phyloP scores from a whole-genome alignment of 2,113 vertebrate genomes.

The Chrysochloris asiatica region DNA sequence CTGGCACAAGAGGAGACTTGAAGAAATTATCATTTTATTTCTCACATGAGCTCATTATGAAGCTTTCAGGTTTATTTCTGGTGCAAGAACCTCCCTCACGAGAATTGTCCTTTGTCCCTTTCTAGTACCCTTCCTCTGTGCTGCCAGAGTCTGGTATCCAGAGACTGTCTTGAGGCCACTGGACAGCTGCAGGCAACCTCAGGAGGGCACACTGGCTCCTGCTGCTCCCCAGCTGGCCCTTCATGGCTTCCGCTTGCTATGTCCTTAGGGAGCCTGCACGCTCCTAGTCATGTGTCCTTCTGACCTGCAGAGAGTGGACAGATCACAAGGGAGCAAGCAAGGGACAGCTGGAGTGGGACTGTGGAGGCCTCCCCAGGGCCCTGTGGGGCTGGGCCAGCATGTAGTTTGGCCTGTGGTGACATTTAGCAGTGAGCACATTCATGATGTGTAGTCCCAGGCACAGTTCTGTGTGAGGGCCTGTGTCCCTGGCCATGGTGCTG shows the following conservation, averaged over 20 bases:
- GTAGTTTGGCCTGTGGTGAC: accelerated
- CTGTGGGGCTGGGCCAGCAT: accelerated
- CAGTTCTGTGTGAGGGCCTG: too few species aligned
- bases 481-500: too few species aligned
- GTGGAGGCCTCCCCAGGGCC: not conserved
- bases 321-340: accelerated
- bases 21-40: too few species aligned
- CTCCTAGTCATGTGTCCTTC: not conserved
- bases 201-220: not conserved
- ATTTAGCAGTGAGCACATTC: not conserved
- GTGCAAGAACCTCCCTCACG: not conserved
- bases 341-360: not conserved
- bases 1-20: not conserved
- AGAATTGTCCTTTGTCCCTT: not conserved
- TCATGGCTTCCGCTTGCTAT: too few species aligned
- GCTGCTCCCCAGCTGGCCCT: too few species aligned
- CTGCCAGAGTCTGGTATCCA: not conserved
- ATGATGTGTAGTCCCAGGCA: too few species aligned
- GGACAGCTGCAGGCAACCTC: not conserved
- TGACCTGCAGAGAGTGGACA: not conserved
- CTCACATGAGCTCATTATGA: not conserved
- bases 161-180: too few species aligned
- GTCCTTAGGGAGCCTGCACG: not conserved
- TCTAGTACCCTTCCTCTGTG: too few species aligned
- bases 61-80: not conserved